Conservation (phyloP, 2,113 vertebrate species). For the Candoia aspera region DNA sequence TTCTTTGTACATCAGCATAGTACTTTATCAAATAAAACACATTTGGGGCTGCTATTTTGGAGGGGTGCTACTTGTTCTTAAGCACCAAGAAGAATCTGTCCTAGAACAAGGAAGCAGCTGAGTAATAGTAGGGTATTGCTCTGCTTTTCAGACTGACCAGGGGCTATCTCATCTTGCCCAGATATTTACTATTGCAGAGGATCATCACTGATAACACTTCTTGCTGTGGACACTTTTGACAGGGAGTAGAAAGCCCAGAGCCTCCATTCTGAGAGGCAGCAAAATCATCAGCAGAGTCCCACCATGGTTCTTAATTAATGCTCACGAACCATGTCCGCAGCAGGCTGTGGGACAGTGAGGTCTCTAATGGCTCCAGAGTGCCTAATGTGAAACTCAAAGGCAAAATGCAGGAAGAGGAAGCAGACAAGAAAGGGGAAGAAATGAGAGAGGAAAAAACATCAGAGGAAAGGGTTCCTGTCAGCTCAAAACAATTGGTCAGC, state of each 20-base stretch:
- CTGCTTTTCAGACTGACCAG: rapidly evolving
- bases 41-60: not conserved
- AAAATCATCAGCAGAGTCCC: not conserved
- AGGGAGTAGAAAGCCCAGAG: not conserved
- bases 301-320: constrained; percentile 36
- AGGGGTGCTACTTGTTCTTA: not conserved
- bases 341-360: not conserved
- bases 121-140: rapidly evolving
- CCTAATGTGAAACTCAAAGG: not conserved
- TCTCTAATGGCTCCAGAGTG: not conserved
- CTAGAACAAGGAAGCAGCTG: not conserved
- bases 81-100: not conserved
- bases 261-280: not conserved
- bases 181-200: constrained; percentile 10
- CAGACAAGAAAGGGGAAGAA: not conserved
- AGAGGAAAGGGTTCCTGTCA: not conserved
- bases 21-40: not conserved
- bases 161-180: not conserved
- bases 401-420: not conserved
- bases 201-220: constrained; percentile 2
- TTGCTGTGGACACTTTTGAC: constrained; percentile 24
- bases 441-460: not conserved
- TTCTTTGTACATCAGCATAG: not conserved
- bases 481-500: not conserved
- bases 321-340: not conserved